Evolutionary conservation across 2,888 invertebrate genomes (phyloP).

Genomic region (Xanthia icteritia): DNA sequence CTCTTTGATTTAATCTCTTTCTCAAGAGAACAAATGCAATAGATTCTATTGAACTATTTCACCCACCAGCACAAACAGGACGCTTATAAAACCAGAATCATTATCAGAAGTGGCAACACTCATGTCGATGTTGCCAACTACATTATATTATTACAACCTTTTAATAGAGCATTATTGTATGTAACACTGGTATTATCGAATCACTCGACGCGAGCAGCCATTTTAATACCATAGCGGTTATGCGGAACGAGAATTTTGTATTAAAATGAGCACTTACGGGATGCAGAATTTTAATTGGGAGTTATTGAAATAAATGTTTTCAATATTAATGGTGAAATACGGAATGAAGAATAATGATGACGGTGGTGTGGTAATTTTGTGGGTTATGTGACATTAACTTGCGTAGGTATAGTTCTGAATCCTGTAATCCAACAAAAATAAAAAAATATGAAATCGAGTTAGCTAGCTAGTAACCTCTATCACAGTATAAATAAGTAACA

Average conservation of each 20-base stretch:
- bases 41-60: slow-evolving; percentile 13
- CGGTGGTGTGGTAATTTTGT: not conserved
- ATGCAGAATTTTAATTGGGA: slow-evolving; percentile 46
- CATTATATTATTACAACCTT: slow-evolving; percentile 51
- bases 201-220: slow-evolving; percentile 41
- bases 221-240: slow-evolving; percentile 44
- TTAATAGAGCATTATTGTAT: slow-evolving; percentile 57
- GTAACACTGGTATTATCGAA: slow-evolving; percentile 50
- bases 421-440: not conserved
- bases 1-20: not conserved
- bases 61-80: not conserved
- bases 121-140: slow-evolving; percentile 27
- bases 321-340: slow-evolving; percentile 21
- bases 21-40: not conserved
- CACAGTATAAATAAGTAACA: too few relatives aligned
- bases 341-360: slow-evolving; percentile 9
- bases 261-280: slow-evolving; percentile 42
- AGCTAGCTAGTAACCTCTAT: too few relatives aligned
- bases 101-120: slow-evolving; percentile 51
- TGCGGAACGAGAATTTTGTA: slow-evolving; percentile 32
- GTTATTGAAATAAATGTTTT: slow-evolving; percentile 48
- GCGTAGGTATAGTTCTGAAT: not conserved
- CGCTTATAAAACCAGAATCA: slow-evolving; percentile 23
- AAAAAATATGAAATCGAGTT: too few relatives aligned
- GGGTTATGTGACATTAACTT: not conserved